These are phyloP conservation scores for Erethizon dorsatum DNA, from an alignment of 2,797 vertebrate species.

Conservation along the genomic window DNA sequence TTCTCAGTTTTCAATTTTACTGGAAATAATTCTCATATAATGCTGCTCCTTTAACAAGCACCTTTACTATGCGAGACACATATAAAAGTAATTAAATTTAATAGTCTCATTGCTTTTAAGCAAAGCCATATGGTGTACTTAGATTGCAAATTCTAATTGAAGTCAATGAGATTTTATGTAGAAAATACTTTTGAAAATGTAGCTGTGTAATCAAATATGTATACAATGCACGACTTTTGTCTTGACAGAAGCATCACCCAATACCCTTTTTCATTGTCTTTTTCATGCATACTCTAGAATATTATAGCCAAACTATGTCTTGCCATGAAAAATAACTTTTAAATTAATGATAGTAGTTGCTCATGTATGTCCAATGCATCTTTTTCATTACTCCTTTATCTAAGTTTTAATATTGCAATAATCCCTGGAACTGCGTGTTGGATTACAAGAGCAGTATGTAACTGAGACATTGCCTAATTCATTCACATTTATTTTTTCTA, in stretches of 20 bases:
- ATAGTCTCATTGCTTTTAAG: slow-evolving; percentile 87
- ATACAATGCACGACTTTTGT: slow-evolving; percentile 54
- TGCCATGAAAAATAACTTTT: slow-evolving; percentile 69
- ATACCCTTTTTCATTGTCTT: slow-evolving; percentile 69
- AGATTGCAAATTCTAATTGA: slow-evolving; percentile 85
- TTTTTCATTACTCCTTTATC: slow-evolving; percentile 76
- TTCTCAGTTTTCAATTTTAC: slow-evolving; percentile 75
- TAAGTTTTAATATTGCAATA: slow-evolving; percentile 81
- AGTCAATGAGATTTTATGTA: slow-evolving; percentile 84
- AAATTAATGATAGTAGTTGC: slow-evolving; percentile 76
- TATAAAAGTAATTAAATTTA: slow-evolving; percentile 86
- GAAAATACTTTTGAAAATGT: slow-evolving; percentile 81
- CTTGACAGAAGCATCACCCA: slow-evolving; percentile 60
- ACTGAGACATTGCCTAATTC: slow-evolving; percentile 59
- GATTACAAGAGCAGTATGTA: slow-evolving; percentile 72
- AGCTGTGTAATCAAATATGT: slow-evolving; percentile 80
- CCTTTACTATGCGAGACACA: slow-evolving; percentile 79
- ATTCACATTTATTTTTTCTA: slow-evolving; percentile 77
- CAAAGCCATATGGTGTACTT: slow-evolving; percentile 85
- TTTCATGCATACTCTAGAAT: slow-evolving; percentile 49
- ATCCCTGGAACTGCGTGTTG: slow-evolving; percentile 59
- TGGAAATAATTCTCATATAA: slow-evolving; percentile 77
- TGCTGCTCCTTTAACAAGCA: slow-evolving; percentile 79
- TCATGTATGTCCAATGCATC: slow-evolving; percentile 58
- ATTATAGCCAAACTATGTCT: slow-evolving; percentile 48